Conservation (phyloP, 2,888 invertebrate genomes). For the Drosophila barbarae region DNA sequence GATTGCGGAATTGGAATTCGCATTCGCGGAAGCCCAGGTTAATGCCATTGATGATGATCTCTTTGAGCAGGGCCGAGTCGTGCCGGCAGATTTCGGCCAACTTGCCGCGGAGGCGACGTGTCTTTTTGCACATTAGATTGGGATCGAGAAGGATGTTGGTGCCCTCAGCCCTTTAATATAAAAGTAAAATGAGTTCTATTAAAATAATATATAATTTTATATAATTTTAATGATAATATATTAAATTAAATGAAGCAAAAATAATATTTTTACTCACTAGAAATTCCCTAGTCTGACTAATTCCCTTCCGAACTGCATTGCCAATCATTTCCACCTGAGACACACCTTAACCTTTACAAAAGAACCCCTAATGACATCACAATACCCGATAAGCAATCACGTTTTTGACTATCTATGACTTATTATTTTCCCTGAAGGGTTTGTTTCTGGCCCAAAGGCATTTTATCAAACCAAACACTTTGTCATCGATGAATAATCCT, state of each 20-base stretch:
- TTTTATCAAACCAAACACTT: conserved; percentile 37
- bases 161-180: conserved; percentile 85
- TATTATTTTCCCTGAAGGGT: conserved; percentile 23
- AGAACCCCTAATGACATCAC: conserved; percentile 5
- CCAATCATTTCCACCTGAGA: not conserved
- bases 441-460: conserved; percentile 28
- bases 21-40: conserved; percentile 91
- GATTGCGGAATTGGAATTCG: conserved; percentile 90
- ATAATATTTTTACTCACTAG: not conserved
- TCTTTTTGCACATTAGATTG: conserved; percentile 92
- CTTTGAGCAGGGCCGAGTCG: conserved; percentile 89
- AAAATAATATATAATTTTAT: not conserved
- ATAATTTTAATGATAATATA: too few relatives aligned
- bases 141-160: conserved; percentile 94
- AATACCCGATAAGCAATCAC: conserved; percentile 22
- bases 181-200: not conserved
- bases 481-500: conserved; percentile 58
- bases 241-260: too few relatives aligned
- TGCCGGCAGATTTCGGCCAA: conserved; percentile 91
- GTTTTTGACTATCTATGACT: conserved; percentile 21
- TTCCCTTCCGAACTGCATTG: not conserved
- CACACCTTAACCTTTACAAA: conserved; percentile 16
- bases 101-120: conserved; percentile 87
- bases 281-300: conserved; percentile 8
- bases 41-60: conserved; percentile 91